Percentiles rank a stretch among this genome's conserved stretches.
phyloP scores from a whole-genome alignment of 2,797 vertebrate genomes.

The Premnoplex brunnescens region DNA sequence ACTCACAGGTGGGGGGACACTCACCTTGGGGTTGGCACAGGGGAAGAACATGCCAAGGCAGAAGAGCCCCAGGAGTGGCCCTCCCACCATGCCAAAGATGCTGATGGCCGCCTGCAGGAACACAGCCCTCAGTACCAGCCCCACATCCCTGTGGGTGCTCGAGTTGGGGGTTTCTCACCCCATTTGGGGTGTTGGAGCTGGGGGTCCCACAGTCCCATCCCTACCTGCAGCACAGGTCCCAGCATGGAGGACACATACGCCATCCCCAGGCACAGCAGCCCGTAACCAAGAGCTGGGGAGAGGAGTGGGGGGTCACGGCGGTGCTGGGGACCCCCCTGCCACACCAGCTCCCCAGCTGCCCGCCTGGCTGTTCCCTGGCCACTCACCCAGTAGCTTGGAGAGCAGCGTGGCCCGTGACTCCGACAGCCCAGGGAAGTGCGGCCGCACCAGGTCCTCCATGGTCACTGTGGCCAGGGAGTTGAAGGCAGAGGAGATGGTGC shows the following conservation, averaged over 20 bases:
- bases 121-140: neutral
- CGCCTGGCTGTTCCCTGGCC: accelerated
- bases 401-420: neutral
- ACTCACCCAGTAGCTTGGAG: conserved; percentile 25
- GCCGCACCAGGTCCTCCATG: conserved; percentile 41
- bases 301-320: accelerated
- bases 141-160: accelerated
- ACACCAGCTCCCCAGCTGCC: accelerated
- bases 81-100: conserved; percentile 97
- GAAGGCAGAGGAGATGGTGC: conserved; percentile 35
- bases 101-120: conserved; percentile 89
- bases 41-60: conserved; percentile 60
- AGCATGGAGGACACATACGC: conserved; percentile 31
- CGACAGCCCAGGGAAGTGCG: neutral
- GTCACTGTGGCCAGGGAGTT: conserved; percentile 37
- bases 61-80: conserved; percentile 79
- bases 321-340: accelerated
- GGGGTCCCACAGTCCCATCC: accelerated
- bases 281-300: neutral
- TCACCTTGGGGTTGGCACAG: conserved; percentile 63
- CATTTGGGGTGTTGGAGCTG: accelerated
- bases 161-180: accelerated
- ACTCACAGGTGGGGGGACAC: neutral
- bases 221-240: conserved; percentile 45
- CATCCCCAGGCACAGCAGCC: conserved; percentile 56